Evolutionary conservation across 2,113 vertebrate genomes (phyloP).

Genomic region (Garra rufa): DNA sequence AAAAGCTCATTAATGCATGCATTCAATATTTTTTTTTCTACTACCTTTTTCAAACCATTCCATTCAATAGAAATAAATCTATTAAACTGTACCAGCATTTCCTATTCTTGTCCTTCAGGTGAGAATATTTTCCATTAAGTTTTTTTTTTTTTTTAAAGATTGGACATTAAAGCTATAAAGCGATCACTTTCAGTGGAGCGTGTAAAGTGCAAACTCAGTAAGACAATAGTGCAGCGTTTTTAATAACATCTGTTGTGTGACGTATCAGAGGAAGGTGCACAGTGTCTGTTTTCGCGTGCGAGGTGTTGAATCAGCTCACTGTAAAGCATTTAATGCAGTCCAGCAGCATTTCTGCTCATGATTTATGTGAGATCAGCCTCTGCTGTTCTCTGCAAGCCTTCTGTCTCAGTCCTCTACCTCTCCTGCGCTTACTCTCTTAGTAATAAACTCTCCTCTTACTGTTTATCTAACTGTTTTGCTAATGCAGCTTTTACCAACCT

Average conservation of each 20-base stretch:
- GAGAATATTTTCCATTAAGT: neutral
- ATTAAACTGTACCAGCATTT: neutral
- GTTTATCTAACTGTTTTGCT: conserved; percentile 42
- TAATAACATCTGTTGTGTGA: conserved; percentile 10
- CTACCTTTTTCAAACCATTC: no score
- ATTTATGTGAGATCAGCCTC: conserved; percentile 29
- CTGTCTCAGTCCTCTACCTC: conserved; percentile 7
- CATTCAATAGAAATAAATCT: no score
- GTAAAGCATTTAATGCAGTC: conserved; percentile 21
- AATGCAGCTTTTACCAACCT: conserved; percentile 35
- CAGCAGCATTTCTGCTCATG: conserved; percentile 42
- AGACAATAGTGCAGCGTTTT: neutral
- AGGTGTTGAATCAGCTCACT: conserved; percentile 47
- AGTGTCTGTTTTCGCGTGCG: conserved; percentile 21
- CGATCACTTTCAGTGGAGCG: neutral
- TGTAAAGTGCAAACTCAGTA: neutral
- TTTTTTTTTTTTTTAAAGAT: neutral
- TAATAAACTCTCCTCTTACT: conserved; percentile 6
- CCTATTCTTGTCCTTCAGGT: neutral
- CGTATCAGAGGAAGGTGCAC: neutral
- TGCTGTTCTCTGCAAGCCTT: conserved; percentile 25
- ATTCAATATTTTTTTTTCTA: no score
- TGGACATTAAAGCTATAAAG: neutral
- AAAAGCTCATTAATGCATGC: no score
- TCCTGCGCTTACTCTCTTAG: neutral